Evolutionary conservation across 2,888 invertebrate genomes (phyloP), one percentile per base, ranked within the genome.

Genomic region (Eupithecia vulgata): DNA sequence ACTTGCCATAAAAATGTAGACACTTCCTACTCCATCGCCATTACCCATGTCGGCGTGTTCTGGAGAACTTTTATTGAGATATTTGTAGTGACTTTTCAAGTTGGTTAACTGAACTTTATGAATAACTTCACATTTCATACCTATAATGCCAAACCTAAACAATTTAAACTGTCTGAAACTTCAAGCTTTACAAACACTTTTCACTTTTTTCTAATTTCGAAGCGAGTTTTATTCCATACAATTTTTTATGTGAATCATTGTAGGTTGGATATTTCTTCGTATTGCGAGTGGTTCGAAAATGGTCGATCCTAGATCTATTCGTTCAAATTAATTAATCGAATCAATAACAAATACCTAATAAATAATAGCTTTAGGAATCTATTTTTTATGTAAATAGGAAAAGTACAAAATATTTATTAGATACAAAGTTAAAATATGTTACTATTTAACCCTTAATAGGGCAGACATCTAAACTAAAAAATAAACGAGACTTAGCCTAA

Each of bases 71-170:
- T 61, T 40, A 69, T 57, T 77, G 71, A 67, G 76, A 78, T 77
- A 72, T 72, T 65, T 71, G 73, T 70, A 72, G 57, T 57, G 71
- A 72, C 68, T 77, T 62, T 71, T 81, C 67, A 57, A 72, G 61
- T 37, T 40, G 30, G 15, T 3, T 61, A 34, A 17, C 61, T 34
- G 34, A 57, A 61, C 61, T 61, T 61, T 61, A 61, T 61, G 34
- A 61, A 61, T 61, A 34, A 61, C 34, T 57, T 57, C 57, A 12
- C 21, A 25, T 52, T 21, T 21, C 52, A 52, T 52, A 52, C n/a
- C 17, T 52, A 10, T 59, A 7, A 34, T 34, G 34, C 12, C 52
- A 52, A 12, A 52, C 25, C 52, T 52, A 12, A 52, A 52, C 12
- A 5, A 52, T 52, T 52, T 52, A 52, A 21, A 52, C 52, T 0